Percentiles rank a stretch among this genome's conserved stretches.
Conservation (phyloP, 2,113 vertebrate genomes). For the Pseudopipra pipra region DNA sequence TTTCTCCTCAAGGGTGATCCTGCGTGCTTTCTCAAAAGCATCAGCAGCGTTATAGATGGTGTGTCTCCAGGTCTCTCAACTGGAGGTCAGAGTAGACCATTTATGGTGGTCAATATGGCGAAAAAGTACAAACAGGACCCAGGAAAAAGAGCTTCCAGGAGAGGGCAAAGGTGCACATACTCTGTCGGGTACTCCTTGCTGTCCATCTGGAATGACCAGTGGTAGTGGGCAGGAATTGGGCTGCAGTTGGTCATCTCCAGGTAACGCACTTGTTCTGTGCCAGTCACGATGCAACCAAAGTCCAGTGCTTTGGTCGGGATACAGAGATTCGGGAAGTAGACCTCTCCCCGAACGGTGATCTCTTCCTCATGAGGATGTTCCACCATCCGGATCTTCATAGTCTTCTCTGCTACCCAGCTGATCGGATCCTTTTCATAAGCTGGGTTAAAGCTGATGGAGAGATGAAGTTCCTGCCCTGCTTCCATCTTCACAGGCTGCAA, state of each 20-base stretch:
- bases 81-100: no score
- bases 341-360: constrained; percentile 75
- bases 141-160: neutral
- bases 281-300: constrained; percentile 85
- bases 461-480: constrained; percentile 44
- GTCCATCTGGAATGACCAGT: constrained; percentile 77
- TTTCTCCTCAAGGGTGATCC: no score
- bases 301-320: constrained; percentile 78
- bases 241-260: constrained; percentile 84
- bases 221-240: constrained; percentile 76
- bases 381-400: constrained; percentile 74
- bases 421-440: constrained; percentile 50
- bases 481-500: constrained; percentile 77
- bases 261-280: constrained; percentile 67
- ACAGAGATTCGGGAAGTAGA: constrained; percentile 82
- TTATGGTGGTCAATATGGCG: no score
- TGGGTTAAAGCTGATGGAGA: constrained; percentile 85
- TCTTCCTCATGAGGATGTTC: constrained; percentile 79
- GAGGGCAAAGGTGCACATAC: constrained; percentile 51
- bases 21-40: no score
- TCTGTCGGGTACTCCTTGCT: constrained; percentile 41
- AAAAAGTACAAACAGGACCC: neutral
- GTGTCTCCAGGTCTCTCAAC: no score
- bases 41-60: no score
- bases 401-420: constrained; percentile 70